Conservation (phyloP, 2,888 invertebrate genomes). For the Ectemnius lituratus region DNA sequence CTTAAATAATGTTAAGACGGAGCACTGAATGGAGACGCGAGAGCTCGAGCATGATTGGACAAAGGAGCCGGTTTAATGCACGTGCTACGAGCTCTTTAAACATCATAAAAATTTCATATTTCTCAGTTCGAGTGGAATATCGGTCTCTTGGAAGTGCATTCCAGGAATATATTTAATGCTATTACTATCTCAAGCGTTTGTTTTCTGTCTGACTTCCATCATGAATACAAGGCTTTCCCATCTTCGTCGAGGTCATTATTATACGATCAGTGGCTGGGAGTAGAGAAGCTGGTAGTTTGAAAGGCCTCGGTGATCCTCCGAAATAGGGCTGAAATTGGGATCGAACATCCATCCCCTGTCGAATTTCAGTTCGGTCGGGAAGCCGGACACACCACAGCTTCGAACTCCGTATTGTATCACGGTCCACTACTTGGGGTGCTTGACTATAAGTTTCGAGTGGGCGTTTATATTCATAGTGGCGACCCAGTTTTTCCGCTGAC, state of each 20-base stretch:
- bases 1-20: too few species aligned
- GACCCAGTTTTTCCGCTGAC: conserved; percentile 7
- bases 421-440: conserved; percentile 4
- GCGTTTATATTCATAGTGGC: conserved; percentile 7
- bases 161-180: too few species aligned
- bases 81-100: too few species aligned
- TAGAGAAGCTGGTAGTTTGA: background rate
- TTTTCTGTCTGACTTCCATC: background rate
- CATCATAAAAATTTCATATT: too few species aligned
- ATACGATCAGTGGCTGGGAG: background rate
- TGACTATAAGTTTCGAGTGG: conserved; percentile 1
- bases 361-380: background rate
- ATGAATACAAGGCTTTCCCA: background rate
- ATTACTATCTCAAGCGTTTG: too few species aligned
- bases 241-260: background rate
- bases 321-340: conserved; percentile 4
- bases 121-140: too few species aligned
- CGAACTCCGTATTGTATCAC: background rate
- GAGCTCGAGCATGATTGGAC: too few species aligned
- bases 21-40: too few species aligned
- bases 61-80: too few species aligned
- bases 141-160: too few species aligned
- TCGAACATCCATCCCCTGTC: background rate
- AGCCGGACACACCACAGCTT: background rate
- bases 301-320: background rate